A percentile compares a stretch with the other conserved stretches of the same genome.
phyloP scores from a whole-genome alignment of 2,888 invertebrate species.

The Scaptomyza parva region DNA sequence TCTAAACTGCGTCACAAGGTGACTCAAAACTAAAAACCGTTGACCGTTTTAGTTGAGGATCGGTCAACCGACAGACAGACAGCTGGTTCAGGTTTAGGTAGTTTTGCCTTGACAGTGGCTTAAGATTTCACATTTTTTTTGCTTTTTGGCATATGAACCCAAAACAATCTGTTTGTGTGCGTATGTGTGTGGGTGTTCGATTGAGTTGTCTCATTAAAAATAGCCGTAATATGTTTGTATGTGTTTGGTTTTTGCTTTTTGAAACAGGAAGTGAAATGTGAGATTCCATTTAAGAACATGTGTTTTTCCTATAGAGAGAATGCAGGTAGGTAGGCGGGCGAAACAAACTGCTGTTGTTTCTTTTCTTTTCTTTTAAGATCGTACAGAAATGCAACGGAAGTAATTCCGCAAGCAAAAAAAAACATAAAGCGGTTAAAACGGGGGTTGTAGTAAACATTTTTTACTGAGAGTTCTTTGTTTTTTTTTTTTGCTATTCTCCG shows the following conservation, averaged over 20 bases:
- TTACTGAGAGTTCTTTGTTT: constrained; percentile 6
- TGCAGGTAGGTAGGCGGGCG: constrained; percentile 42
- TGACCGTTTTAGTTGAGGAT: constrained; percentile 35
- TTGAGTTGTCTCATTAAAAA: constrained; percentile 65
- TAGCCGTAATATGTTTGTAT: constrained; percentile 34
- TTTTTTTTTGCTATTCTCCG: background rate
- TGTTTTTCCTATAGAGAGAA: constrained; percentile 12
- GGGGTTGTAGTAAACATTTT: background rate
- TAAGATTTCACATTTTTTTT: constrained; percentile 44
- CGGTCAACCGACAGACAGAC: background rate
- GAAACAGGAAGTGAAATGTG: constrained; percentile 69
- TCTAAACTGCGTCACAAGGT: constrained; percentile 54
- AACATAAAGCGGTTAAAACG: constrained; percentile 9
- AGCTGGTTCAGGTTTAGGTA: constrained; percentile 58
- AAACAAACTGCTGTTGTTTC: constrained; percentile 13
- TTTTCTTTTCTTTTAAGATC: constrained; percentile 14
- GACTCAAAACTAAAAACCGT: constrained; percentile 26
- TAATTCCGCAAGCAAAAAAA: constrained; percentile 33
- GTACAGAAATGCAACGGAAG: constrained; percentile 47
- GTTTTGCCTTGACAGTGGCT: constrained; percentile 72
- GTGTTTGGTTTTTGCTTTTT: constrained; percentile 6
- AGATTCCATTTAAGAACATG: constrained; percentile 47
- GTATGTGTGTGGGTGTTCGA: constrained; percentile 34
- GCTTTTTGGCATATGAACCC: constrained; percentile 24
- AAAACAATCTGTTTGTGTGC: too few species aligned